Evolutionary conservation across 2,113 vertebrate genomes (phyloP).

Genomic region (Salvelinus namaycush): DNA sequence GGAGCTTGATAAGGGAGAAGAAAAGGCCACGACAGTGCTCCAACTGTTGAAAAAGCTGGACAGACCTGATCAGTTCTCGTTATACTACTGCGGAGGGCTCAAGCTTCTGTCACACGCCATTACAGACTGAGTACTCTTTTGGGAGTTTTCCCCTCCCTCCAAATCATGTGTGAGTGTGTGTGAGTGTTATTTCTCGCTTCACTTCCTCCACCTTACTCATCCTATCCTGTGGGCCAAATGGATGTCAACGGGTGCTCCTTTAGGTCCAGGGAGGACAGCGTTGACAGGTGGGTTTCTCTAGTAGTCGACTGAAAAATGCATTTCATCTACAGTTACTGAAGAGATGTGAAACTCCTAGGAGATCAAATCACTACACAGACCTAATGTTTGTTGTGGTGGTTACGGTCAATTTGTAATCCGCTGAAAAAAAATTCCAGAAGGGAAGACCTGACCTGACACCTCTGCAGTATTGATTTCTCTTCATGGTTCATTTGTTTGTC

Average conservation of each 20-base stretch:
- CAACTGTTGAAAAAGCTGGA: constrained; percentile 79
- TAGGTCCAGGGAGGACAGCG: background rate
- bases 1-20: constrained; percentile 63
- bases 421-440: background rate
- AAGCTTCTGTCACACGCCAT: constrained; percentile 74
- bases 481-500: constrained; percentile 23
- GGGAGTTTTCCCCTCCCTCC: background rate
- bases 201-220: constrained; percentile 14
- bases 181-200: background rate
- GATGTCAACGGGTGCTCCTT: background rate
- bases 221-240: background rate
- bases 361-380: constrained; percentile 5
- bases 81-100: constrained; percentile 79
- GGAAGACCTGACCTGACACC: background rate
- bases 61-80: constrained; percentile 61
- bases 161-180: background rate
- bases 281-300: background rate
- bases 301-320: background rate
- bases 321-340: background rate
- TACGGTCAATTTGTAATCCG: background rate
- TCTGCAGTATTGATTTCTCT: constrained; percentile 18
- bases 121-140: constrained; percentile 63
- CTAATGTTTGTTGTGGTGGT: constrained; percentile 2
- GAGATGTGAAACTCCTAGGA: background rate
- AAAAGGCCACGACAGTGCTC: constrained; percentile 55